Evolutionary conservation across 2,888 invertebrate species (phyloP).

Genomic region (Latrodectus hesperus): DNA sequence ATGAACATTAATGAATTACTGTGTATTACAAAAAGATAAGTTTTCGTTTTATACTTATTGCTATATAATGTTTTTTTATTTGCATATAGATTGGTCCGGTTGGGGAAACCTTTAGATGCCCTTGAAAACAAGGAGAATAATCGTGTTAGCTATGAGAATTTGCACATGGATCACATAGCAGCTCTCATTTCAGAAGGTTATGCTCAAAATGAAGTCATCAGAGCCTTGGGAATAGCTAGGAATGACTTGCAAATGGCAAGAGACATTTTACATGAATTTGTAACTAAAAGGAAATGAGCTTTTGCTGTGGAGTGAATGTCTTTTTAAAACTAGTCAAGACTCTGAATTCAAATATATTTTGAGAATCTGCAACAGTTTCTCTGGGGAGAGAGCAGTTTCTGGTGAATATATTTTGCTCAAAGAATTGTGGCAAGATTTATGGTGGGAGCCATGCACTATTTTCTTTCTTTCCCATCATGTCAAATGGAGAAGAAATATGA

Average conservation of each 20-base stretch:
- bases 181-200: conserved; percentile 92
- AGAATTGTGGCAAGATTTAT: conserved; percentile 22
- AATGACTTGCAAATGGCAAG: conserved; percentile 97
- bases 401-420: conserved; percentile 9
- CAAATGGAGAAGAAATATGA: not conserved
- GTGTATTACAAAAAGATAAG: no score
- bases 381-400: conserved; percentile 10
- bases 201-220: conserved; percentile 90
- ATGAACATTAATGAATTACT: no score
- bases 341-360: conserved; percentile 44
- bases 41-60: not conserved
- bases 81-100: conserved; percentile 25
- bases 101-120: conserved; percentile 68
- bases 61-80: not conserved
- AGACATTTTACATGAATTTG: conserved; percentile 93
- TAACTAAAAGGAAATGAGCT: conserved; percentile 78
- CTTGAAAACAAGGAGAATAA: conserved; percentile 72
- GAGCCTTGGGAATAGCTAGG: conserved; percentile 92
- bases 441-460: not conserved
- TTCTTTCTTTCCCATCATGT: conserved; percentile 4
- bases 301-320: conserved; percentile 14
- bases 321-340: conserved; percentile 64
- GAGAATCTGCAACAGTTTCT: conserved; percentile 19
- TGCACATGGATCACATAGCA: conserved; percentile 92
- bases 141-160: conserved; percentile 83